A percentile compares a stretch with the other conserved stretches of the same genome.
These are phyloP conservation scores for Theristus sp. DNA, from an alignment of 2,888 invertebrate species.

Conservation along the genomic window DNA sequence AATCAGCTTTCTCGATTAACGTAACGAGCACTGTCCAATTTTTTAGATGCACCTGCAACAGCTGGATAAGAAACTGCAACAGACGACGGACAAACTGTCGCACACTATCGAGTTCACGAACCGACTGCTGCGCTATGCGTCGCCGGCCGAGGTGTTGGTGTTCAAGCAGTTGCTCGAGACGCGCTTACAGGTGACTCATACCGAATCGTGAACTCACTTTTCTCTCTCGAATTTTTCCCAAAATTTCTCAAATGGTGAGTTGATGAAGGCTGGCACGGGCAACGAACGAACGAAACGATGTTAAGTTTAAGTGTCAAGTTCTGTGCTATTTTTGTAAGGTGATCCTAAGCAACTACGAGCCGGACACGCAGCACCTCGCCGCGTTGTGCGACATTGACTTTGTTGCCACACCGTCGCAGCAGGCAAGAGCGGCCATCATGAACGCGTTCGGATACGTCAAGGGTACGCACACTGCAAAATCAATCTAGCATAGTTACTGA, in stretches of 20 bases:
- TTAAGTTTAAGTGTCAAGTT: no score
- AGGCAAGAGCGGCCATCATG: constrained; percentile 6
- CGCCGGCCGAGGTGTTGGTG: constrained; percentile 69
- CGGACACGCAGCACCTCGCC: neutral
- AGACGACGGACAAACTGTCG: constrained; percentile 58
- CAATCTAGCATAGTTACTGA: no score
- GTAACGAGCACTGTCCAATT: neutral
- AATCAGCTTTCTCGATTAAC: neutral
- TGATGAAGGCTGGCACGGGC: no score
- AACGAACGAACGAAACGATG: no score
- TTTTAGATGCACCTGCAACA: constrained; percentile 52
- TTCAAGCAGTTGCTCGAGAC: constrained; percentile 79
- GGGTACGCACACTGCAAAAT: no score
- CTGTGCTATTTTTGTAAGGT: no score
- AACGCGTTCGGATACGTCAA: constrained; percentile 84
- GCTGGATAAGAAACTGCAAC: constrained; percentile 74
- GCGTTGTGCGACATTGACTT: neutral
- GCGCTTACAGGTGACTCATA: constrained; percentile 42
- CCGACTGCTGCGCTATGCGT: constrained; percentile 67
- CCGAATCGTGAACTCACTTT: no score
- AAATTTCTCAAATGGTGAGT: no score
- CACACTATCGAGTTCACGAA: constrained; percentile 70
- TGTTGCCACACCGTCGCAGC: neutral
- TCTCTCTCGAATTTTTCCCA: no score
- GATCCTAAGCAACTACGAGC: neutral